Percentiles rank a stretch among this genome's conserved stretches.
phyloP scores from a whole-genome alignment of 2,888 invertebrate species.

The Mythimna loreyi region DNA sequence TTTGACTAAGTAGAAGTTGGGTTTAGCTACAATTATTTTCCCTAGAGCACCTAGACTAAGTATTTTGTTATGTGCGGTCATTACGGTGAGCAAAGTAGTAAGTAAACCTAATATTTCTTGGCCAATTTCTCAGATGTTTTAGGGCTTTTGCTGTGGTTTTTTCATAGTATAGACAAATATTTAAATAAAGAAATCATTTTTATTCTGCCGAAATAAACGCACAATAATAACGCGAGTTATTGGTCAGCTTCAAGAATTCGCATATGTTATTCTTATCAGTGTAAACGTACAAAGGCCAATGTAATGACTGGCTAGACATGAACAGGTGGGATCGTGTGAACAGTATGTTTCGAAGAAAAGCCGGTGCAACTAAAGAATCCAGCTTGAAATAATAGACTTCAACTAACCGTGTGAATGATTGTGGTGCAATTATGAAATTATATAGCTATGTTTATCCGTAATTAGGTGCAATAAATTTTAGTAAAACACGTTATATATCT shows the following conservation, averaged over 20 bases:
- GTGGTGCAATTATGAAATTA: conserved; percentile 38
- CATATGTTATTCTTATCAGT: conserved; percentile 25
- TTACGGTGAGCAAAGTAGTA: background rate
- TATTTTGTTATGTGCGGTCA: conserved; percentile 17
- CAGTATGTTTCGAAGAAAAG: conserved; percentile 31
- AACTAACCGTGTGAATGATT: conserved; percentile 33
- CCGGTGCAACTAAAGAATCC: conserved; percentile 29
- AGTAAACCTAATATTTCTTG: background rate
- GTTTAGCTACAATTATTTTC: conserved; percentile 44
- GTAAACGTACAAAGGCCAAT: conserved; percentile 34
- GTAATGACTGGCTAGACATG: conserved; percentile 37
- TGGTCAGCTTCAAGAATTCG: conserved; percentile 18
- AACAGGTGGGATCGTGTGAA: conserved; percentile 26
- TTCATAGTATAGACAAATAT: background rate
- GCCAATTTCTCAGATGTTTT: background rate
- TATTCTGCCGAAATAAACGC: no score
- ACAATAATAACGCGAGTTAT: background rate
- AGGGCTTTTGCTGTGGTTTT: background rate
- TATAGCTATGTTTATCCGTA: conserved; percentile 38
- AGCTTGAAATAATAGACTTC: conserved; percentile 47
- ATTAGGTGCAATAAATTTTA: conserved; percentile 55
- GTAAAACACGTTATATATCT: conserved; percentile 46
- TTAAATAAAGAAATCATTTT: no score
- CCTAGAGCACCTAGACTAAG: conserved; percentile 25
- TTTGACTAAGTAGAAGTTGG: conserved; percentile 42